Evolutionary conservation across 2,888 invertebrate species (phyloP).

Genomic region (Drosophila ustulata): DNA sequence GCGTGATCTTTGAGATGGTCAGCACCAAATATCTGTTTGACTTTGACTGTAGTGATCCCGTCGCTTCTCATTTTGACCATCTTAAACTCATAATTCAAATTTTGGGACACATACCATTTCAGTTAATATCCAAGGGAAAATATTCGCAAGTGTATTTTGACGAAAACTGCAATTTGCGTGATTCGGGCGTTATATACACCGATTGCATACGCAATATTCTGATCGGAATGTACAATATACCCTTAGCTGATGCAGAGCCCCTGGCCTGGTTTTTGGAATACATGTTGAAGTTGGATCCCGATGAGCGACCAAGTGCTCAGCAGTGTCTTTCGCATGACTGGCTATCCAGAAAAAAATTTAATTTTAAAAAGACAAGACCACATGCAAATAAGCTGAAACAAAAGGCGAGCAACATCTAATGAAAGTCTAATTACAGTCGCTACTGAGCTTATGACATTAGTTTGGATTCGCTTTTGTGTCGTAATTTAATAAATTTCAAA

Average conservation of each 20-base stretch:
- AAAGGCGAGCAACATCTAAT: constrained; percentile 6
- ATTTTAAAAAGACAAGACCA: not conserved
- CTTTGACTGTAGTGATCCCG: not conserved
- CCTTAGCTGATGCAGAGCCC: constrained; percentile 92
- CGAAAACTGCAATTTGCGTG: constrained; percentile 95
- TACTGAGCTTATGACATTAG: constrained; percentile 15
- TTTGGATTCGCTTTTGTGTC: constrained; percentile 27
- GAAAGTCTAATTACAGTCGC: constrained; percentile 19
- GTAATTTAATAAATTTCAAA: constrained; percentile 59
- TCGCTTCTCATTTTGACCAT: not conserved
- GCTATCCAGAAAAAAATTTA: constrained; percentile 86
- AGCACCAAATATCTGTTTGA: constrained; percentile 99
- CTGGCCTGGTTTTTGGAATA: constrained; percentile 97
- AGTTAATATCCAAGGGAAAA: constrained; percentile 95
- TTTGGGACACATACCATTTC: constrained; percentile 96
- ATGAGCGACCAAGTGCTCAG: constrained; percentile 95
- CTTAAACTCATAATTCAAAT: constrained; percentile 94
- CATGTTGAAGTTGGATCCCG: constrained; percentile 98
- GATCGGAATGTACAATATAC: constrained; percentile 98
- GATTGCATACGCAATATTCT: constrained; percentile 97
- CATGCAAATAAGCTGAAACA: constrained; percentile 19
- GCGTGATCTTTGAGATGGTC: constrained; percentile 99
- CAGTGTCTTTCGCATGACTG: constrained; percentile 97
- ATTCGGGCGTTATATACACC: constrained; percentile 96
- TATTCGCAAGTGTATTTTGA: constrained; percentile 97